phyloP scores from a whole-genome alignment of 2,113 vertebrate genomes.

The Pluvialis apricaria region DNA sequence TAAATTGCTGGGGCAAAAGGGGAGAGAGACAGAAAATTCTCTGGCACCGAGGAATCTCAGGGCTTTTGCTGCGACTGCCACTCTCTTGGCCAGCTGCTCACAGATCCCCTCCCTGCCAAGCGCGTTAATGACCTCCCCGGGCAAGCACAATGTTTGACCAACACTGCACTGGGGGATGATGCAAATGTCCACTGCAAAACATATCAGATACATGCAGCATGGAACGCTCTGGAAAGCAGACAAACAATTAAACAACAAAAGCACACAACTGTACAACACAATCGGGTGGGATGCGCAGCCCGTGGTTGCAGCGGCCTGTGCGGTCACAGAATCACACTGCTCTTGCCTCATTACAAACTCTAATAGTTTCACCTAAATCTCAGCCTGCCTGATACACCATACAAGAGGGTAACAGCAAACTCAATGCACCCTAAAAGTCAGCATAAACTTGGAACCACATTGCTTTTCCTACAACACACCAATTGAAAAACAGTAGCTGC shows the following conservation, averaged over 20 bases:
- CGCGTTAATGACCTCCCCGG: not conserved
- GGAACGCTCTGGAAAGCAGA: not conserved
- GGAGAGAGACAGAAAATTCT: not conserved
- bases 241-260: not conserved
- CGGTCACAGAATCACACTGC: not conserved
- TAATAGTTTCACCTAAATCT: not conserved
- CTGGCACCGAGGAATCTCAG: not conserved
- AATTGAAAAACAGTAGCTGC: not conserved
- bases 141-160: not conserved
- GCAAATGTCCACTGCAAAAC: not conserved
- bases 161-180: not conserved
- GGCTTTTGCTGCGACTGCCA: not conserved
- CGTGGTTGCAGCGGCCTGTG: fast-evolving
- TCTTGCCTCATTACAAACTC: not conserved
- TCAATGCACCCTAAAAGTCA: not conserved
- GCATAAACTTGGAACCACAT: not conserved
- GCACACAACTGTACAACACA: not conserved
- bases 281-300: not conserved
- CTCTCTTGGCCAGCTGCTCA: not conserved
- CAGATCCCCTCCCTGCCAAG: not conserved
- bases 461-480: not conserved
- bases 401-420: not conserved
- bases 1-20: not conserved
- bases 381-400: not conserved
- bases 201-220: fast-evolving